Evolutionary conservation across 2,888 invertebrate genomes (phyloP).

Genomic region (Drymonia ruficornis): DNA sequence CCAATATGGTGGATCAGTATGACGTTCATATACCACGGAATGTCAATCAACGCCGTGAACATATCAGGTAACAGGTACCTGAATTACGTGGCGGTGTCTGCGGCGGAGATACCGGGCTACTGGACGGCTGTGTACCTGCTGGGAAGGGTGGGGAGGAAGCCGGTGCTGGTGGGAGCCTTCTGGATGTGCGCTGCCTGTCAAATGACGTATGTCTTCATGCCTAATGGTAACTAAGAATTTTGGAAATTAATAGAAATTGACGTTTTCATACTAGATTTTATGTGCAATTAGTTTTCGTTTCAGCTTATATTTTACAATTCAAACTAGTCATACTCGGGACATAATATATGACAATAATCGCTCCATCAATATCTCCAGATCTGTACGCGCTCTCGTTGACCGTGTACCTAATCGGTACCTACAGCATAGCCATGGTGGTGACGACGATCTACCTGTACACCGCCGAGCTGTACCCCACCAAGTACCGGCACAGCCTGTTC

Average conservation of each 20-base stretch:
- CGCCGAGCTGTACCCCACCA: conserved; percentile 86
- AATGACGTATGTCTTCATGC: conserved; percentile 81
- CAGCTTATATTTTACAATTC: too few species aligned
- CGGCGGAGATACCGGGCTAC: conserved; percentile 89
- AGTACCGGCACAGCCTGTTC: conserved; percentile 83
- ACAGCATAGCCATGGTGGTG: conserved; percentile 84
- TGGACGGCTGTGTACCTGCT: conserved; percentile 85
- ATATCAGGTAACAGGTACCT: conserved; percentile 87
- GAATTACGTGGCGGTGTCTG: conserved; percentile 86
- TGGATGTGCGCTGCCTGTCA: conserved; percentile 85
- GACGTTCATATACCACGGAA: conserved; percentile 87
- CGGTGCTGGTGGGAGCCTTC: conserved; percentile 83
- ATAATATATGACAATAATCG: not conserved
- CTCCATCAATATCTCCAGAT: conserved; percentile 23
- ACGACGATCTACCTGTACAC: conserved; percentile 85
- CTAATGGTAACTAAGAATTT: conserved; percentile 66
- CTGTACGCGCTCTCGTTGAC: conserved; percentile 58
- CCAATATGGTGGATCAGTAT: conserved; percentile 87
- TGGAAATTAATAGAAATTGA: too few species aligned
- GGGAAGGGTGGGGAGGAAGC: conserved; percentile 84
- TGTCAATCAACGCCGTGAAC: conserved; percentile 87
- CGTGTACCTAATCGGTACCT: conserved; percentile 84
- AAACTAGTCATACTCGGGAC: not conserved
- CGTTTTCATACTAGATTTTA: not conserved
- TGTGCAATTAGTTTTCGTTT: too few species aligned